These are phyloP conservation scores for Caenorhabditis doughertyi DNA, from an alignment of 2,888 invertebrate genomes.

Conservation along the genomic window DNA sequence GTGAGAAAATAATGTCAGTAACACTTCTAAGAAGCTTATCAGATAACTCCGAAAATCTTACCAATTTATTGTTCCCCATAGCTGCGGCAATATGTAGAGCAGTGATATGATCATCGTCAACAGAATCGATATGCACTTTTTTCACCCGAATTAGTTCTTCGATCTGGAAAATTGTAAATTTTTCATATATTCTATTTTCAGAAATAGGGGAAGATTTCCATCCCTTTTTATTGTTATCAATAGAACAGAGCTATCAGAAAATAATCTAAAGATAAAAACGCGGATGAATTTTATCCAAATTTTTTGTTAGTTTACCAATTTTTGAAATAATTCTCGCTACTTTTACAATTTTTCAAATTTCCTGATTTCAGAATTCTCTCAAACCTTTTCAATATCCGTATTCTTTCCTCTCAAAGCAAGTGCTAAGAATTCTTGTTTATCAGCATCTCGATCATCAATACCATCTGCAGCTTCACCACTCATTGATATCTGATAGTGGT, in stretches of 20 bases:
- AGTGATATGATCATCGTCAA: conserved; percentile 79
- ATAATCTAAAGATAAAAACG: background rate
- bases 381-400: conserved; percentile 58
- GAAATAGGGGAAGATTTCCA: too few relatives aligned
- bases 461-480: conserved; percentile 66
- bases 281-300: background rate
- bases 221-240: too few relatives aligned
- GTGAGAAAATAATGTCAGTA: too few relatives aligned
- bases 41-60: conserved; percentile 37
- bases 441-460: conserved; percentile 70
- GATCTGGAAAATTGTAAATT: conserved; percentile 47
- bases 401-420: conserved; percentile 63
- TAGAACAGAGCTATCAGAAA: background rate
- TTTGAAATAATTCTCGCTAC: background rate
- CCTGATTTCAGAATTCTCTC: background rate
- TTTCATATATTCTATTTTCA: too few relatives aligned
- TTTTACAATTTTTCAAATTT: background rate
- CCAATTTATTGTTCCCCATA: conserved; percentile 75
- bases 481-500: conserved; percentile 51
- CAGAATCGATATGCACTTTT: conserved; percentile 73
- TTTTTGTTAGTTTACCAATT: background rate
- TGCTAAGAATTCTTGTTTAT: conserved; percentile 69
- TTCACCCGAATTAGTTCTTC: conserved; percentile 32
- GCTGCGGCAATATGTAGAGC: conserved; percentile 80
- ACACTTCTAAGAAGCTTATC: background rate